A percentile compares a stretch with the other conserved stretches of the same genome.
Conservation (phyloP, 2,888 invertebrate species). For the Polydesmus complanatus region DNA sequence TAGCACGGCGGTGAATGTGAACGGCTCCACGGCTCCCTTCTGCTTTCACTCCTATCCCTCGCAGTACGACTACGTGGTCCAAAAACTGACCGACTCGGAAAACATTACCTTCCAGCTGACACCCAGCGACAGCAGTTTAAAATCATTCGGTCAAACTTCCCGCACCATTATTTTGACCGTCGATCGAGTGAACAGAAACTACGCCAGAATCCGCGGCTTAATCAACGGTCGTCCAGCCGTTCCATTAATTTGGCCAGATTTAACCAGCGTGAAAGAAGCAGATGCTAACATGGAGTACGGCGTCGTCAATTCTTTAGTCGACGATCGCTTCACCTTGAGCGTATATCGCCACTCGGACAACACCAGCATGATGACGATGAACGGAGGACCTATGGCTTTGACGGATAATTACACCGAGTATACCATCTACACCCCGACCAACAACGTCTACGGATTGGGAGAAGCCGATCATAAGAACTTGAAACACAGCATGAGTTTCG, state of each 20-base stretch:
- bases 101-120: slow-evolving; percentile 1
- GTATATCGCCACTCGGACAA: slow-evolving; percentile 22
- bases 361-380: slow-evolving; percentile 39
- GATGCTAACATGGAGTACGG: not conserved
- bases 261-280: not conserved
- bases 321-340: not conserved
- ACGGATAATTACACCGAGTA: slow-evolving; percentile 48
- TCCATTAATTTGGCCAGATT: not conserved
- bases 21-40: slow-evolving; percentile 18
- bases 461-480: not conserved
- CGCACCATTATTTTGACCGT: not conserved
- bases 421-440: slow-evolving; percentile 38
- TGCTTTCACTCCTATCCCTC: slow-evolving; percentile 44
- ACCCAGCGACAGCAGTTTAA: not conserved
- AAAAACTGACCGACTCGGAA: not conserved
- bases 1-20: slow-evolving; percentile 24
- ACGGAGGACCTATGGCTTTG: slow-evolving; percentile 44
- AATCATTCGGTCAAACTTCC: not conserved
- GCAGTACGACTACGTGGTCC: slow-evolving; percentile 37
- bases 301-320: not conserved
- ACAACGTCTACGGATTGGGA: slow-evolving; percentile 40
- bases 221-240: not conserved
- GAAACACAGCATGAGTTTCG: slow-evolving; percentile 2
- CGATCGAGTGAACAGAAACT: not conserved
- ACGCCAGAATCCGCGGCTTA: not conserved